Evolutionary conservation across 2,888 invertebrate species (phyloP).

Genomic region (Drosophila formosana): DNA sequence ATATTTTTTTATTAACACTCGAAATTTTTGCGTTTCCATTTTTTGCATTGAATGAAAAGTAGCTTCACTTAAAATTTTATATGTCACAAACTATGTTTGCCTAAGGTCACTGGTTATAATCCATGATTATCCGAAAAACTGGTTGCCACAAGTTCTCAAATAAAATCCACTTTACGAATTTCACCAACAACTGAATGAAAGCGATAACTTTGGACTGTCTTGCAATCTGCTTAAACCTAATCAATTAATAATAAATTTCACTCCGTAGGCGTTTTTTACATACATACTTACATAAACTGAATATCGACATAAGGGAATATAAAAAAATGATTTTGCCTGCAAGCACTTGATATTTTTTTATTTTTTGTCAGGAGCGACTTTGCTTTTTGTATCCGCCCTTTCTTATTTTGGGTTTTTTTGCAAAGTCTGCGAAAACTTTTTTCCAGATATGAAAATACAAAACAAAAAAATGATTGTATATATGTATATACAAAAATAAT

Average conservation of each 20-base stretch:
- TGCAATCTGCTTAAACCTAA: slow-evolving; percentile 69
- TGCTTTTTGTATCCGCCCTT: slow-evolving; percentile 17
- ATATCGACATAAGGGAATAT: slow-evolving; percentile 25
- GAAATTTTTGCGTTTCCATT: no score
- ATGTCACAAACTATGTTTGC: no score
- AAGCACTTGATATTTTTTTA: slow-evolving; percentile 40
- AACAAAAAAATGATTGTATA: slow-evolving; percentile 10
- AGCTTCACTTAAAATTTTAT: no score
- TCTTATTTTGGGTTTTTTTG: slow-evolving; percentile 50
- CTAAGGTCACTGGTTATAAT: background rate
- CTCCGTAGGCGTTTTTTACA: slow-evolving; percentile 51
- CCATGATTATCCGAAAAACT: slow-evolving; percentile 29
- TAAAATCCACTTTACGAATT: background rate
- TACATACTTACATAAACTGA: slow-evolving; percentile 23
- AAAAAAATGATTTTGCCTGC: slow-evolving; percentile 33
- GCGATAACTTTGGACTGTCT: slow-evolving; percentile 50
- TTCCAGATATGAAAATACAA: slow-evolving; percentile 45
- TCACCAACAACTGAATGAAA: slow-evolving; percentile 16
- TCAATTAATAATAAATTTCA: slow-evolving; percentile 78
- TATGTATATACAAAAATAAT: slow-evolving; percentile 15
- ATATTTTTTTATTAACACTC: no score
- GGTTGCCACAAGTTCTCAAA: background rate
- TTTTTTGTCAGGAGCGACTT: slow-evolving; percentile 45
- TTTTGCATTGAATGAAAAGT: no score
- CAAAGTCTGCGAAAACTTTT: slow-evolving; percentile 74